A percentile compares a stretch with the other conserved stretches of the same genome.
Conservation (phyloP, 1,140 invertebrate genomes). For the Drosophila prosaltans region DNA sequence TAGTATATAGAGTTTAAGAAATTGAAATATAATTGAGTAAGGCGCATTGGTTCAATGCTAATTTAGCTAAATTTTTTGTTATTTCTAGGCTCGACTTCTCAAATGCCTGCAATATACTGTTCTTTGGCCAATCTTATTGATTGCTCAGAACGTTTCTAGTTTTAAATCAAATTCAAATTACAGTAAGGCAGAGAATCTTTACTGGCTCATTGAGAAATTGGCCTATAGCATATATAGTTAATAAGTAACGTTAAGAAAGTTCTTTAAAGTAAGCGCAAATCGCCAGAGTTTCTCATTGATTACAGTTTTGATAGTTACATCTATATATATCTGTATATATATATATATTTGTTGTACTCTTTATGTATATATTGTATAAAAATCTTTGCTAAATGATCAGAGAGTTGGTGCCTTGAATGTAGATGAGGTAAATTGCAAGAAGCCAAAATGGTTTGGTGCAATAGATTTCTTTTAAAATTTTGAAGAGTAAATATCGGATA, state of each 20-base stretch:
- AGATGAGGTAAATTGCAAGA: conserved; percentile 78
- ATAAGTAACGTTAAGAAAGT: conserved; percentile 41
- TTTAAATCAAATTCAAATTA: conserved; percentile 34
- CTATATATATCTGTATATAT: conserved; percentile 22
- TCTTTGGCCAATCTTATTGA: no score
- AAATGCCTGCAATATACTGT: background rate
- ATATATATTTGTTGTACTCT: background rate
- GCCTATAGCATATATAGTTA: background rate
- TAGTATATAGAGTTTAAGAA: background rate
- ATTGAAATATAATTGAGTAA: conserved; percentile 19
- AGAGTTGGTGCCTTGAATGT: conserved; percentile 67
- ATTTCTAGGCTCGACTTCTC: background rate
- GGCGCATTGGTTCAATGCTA: conserved; percentile 18
- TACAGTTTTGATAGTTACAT: conserved; percentile 44
- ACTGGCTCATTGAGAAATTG: background rate
- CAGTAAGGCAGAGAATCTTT: background rate
- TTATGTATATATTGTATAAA: conserved; percentile 56
- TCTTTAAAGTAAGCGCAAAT: conserved; percentile 34
- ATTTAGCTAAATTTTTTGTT: background rate
- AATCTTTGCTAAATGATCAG: conserved; percentile 50
- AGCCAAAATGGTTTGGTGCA: conserved; percentile 74
- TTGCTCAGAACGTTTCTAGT: background rate
- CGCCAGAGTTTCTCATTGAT: conserved; percentile 27
- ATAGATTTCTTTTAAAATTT: conserved; percentile 43
- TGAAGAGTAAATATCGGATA: conserved; percentile 51